Percentiles rank a stretch among this genome's conserved stretches.
phyloP scores from a whole-genome alignment of 2,888 invertebrate genomes.

The Anthrax anthrax region DNA sequence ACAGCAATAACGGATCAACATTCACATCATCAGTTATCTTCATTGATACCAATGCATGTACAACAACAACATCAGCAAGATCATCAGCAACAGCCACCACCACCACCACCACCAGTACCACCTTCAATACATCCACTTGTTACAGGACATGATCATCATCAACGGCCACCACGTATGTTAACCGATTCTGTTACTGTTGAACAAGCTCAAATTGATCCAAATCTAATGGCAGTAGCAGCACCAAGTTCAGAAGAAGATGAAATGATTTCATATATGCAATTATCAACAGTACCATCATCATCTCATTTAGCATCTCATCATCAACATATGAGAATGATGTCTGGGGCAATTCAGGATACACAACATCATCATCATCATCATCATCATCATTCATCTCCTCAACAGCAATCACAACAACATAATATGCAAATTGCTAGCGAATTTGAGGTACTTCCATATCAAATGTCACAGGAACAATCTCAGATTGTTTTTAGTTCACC shows the following conservation, averaged over 20 bases:
- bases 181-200: conserved; percentile 11
- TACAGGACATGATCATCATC: neutral
- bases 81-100: conserved; percentile 2
- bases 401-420: conserved; percentile 18
- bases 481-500: conserved; percentile 31
- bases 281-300: conserved; percentile 22
- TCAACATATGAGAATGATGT: conserved; percentile 26
- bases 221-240: conserved; percentile 12
- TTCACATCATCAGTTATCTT: conserved; percentile 14
- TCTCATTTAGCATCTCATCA: too few relatives aligned
- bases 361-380: too few relatives aligned
- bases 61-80: neutral
- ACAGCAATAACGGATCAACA: conserved; percentile 9
- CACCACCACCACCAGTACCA: neutral
- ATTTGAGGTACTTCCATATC: conserved; percentile 33
- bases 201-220: conserved; percentile 9
- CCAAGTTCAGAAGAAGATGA: conserved; percentile 25
- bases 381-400: conserved; percentile 20
- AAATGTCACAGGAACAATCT: conserved; percentile 34
- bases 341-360: too few relatives aligned
- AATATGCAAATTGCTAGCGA: conserved; percentile 24
- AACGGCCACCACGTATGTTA: conserved; percentile 1
- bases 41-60: conserved; percentile 8
- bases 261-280: conserved; percentile 30
- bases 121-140: neutral